phyloP scores from a whole-genome alignment of 2,797 vertebrate genomes.

The Rhinella marina region DNA sequence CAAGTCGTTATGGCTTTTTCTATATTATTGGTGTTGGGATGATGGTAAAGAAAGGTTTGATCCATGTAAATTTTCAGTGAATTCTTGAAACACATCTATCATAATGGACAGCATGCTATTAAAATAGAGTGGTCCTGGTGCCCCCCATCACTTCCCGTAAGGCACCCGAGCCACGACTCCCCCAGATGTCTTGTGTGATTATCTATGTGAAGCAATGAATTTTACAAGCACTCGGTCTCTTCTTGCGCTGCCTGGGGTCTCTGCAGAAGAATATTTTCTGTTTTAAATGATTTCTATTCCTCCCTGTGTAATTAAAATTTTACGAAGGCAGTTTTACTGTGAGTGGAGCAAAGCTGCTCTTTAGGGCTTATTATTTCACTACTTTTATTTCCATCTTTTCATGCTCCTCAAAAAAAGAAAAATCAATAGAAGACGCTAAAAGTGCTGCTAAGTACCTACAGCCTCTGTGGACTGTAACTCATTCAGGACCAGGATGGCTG shows the following conservation, averaged over 20 bases:
- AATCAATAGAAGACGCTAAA: slow-evolving; percentile 40
- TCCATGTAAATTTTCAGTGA: neutral
- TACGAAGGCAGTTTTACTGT: slow-evolving; percentile 45
- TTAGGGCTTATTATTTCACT: slow-evolving; percentile 48
- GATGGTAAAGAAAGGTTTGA: neutral
- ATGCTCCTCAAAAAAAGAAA: slow-evolving; percentile 40
- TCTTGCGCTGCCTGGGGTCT: slow-evolving; percentile 37
- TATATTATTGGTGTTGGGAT: neutral
- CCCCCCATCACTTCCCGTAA: neutral
- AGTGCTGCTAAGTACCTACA: neutral
- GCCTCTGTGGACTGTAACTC: slow-evolving; percentile 8
- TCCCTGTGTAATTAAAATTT: slow-evolving; percentile 54
- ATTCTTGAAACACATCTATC: neutral
- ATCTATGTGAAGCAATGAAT: neutral
- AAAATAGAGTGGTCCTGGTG: neutral
- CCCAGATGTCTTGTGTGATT: slow-evolving; percentile 15
- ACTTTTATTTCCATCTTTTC: slow-evolving; percentile 45
- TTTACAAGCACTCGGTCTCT: slow-evolving; percentile 20
- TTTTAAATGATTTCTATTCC: slow-evolving; percentile 53
- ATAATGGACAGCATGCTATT: neutral
- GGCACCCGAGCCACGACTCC: too few relatives aligned
- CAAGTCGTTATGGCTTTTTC: neutral
- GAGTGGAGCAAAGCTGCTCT: slow-evolving; percentile 24
- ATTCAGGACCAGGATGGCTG: neutral
- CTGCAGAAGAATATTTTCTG: slow-evolving; percentile 43